These are phyloP conservation scores for Lithophane semibrunnea DNA, from an alignment of 2,888 invertebrate genomes.

Conservation along the genomic window DNA sequence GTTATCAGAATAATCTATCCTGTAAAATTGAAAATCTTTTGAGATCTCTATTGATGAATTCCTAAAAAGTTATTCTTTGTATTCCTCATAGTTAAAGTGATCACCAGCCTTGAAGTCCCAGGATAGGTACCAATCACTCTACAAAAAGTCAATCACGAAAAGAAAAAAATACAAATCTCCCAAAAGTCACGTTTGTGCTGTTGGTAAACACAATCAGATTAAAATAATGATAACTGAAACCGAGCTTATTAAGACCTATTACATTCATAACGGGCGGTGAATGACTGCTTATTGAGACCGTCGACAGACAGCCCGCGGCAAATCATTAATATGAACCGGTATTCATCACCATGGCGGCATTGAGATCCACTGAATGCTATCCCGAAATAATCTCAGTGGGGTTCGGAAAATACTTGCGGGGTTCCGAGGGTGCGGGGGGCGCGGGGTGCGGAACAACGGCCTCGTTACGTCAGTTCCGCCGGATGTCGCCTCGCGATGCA, in stretches of 20 bases:
- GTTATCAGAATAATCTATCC: background rate
- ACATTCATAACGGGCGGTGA: conserved; percentile 70
- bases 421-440: conserved; percentile 56
- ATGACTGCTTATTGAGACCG: conserved; percentile 69
- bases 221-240: conserved; percentile 59
- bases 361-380: conserved; percentile 83
- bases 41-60: background rate
- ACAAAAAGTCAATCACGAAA: background rate
- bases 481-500: conserved; percentile 89
- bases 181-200: background rate
- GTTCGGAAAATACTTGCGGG: conserved; percentile 67
- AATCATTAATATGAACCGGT: conserved; percentile 84
- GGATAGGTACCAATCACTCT: background rate
- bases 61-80: background rate
- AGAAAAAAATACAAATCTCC: background rate
- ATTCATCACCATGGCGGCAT: conserved; percentile 86
- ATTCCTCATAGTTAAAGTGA: background rate
- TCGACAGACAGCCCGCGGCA: conserved; percentile 80
- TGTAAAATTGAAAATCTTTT: background rate
- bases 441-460: conserved; percentile 83
- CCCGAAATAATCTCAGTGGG: conserved; percentile 84
- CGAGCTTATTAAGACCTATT: conserved; percentile 74
- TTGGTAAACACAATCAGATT: conserved; percentile 29
- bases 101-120: background rate
- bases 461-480: conserved; percentile 89